Conservation (phyloP, 2,797 vertebrate species). For the Phataginus tetradactyla region DNA sequence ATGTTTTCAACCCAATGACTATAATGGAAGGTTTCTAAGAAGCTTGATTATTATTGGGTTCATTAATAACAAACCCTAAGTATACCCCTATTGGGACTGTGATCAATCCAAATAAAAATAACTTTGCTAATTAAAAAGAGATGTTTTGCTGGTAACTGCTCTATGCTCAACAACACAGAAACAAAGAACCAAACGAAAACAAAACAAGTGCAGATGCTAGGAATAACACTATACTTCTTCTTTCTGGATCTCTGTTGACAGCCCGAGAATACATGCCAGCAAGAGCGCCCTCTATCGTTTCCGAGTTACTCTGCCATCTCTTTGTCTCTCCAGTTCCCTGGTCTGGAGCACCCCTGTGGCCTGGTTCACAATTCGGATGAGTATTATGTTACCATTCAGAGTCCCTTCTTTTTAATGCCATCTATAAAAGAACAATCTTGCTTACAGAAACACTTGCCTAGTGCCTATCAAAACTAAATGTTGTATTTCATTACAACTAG, state of each 20-base stretch:
- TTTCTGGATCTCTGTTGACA: not conserved
- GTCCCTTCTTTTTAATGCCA: not conserved
- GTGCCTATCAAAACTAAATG: not conserved
- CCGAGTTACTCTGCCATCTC: too few relatives aligned
- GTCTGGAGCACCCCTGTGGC: not conserved
- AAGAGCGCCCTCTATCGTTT: not conserved
- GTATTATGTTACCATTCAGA: not conserved
- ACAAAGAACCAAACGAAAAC: not conserved
- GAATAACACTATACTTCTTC: not conserved
- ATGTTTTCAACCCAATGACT: conserved; percentile 39
- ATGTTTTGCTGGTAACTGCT: conserved; percentile 33
- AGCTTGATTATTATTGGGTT: conserved; percentile 30
- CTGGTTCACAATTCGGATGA: not conserved
- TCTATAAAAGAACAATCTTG: not conserved
- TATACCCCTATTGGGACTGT: not conserved
- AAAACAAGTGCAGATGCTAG: not conserved
- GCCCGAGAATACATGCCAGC: not conserved
- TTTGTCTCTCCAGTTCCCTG: not conserved
- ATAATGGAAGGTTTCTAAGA: conserved; percentile 56
- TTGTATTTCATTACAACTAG: not conserved
- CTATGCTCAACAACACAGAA: not conserved
- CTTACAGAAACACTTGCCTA: not conserved
- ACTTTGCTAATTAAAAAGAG: conserved; percentile 36
- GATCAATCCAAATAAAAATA: conserved; percentile 60
- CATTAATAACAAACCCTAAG: conserved; percentile 46